Conservation (phyloP, 2,113 vertebrate genomes). For the Zosterops pallidus region DNA sequence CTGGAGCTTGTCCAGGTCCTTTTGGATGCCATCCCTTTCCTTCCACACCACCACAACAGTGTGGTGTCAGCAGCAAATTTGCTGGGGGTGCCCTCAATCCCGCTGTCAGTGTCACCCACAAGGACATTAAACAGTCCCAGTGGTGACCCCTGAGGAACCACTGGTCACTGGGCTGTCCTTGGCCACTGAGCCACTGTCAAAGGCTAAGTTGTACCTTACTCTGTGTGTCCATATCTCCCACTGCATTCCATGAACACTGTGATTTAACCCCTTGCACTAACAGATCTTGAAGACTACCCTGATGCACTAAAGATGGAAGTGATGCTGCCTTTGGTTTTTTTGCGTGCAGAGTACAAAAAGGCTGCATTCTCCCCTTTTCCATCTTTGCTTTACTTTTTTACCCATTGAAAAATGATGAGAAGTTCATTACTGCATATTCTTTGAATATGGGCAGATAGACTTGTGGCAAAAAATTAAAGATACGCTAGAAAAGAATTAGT, state of each 20-base stretch:
- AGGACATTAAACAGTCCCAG: neutral
- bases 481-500: neutral
- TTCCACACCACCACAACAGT: neutral
- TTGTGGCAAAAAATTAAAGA: neutral
- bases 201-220: neutral
- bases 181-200: neutral
- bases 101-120: neutral
- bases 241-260: no score
- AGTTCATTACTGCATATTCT: neutral
- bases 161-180: neutral
- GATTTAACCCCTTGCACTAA: neutral
- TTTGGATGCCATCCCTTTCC: neutral
- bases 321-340: no score
- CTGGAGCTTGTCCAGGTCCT: neutral
- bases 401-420: neutral
- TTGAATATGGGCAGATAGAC: neutral
- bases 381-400: neutral
- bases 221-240: neutral
- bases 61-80: neutral
- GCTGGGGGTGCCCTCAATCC: neutral
- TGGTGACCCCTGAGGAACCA: neutral
- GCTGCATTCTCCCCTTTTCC: neutral
- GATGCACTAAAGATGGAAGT: neutral
- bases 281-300: neutral
- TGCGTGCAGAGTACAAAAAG: neutral